These are phyloP conservation scores for Beroe forskalii DNA, from an alignment of 37 sponge, comb jelly and placozoan species.

Conservation along the genomic window DNA sequence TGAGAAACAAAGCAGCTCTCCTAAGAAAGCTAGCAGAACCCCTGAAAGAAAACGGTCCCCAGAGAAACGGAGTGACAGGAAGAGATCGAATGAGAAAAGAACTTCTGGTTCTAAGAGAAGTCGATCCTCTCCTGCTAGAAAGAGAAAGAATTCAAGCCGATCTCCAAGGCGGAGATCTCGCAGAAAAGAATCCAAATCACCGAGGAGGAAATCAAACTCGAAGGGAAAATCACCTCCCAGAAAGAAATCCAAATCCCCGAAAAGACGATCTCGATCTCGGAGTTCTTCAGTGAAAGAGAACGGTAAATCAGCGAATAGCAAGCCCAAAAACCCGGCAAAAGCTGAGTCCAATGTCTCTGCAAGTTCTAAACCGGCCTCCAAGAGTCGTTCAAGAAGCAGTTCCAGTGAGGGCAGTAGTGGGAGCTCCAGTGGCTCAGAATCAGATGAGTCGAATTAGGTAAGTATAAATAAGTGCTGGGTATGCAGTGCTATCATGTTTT, in stretches of 20 bases:
- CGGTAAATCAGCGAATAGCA: too few relatives aligned
- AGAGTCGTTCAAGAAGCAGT: too few relatives aligned
- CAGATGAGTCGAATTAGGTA: too few relatives aligned
- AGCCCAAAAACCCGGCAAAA: too few relatives aligned
- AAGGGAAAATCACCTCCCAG: not conserved
- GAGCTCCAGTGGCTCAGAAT: too few relatives aligned
- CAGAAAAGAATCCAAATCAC: not conserved
- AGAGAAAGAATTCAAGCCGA: not conserved
- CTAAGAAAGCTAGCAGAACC: not conserved
- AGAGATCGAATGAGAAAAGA: not conserved
- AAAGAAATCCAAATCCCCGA: not conserved
- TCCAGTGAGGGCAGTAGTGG: too few relatives aligned
- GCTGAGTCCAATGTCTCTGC: too few relatives aligned
- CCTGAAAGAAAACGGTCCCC: not conserved
- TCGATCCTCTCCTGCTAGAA: not conserved
- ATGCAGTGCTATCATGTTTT: too few relatives aligned
- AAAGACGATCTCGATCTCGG: not conserved
- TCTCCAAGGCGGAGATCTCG: constrained; percentile 1
- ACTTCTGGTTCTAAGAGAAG: not conserved
- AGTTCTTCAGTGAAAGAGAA: too few relatives aligned
- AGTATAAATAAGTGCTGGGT: too few relatives aligned
- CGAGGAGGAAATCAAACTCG: not conserved
- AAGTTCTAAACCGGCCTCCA: too few relatives aligned
- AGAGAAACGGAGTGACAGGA: not conserved
- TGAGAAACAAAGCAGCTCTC: not conserved